Evolutionary conservation across 2,113 vertebrate genomes (phyloP).

Genomic region (Mungos mungo): DNA sequence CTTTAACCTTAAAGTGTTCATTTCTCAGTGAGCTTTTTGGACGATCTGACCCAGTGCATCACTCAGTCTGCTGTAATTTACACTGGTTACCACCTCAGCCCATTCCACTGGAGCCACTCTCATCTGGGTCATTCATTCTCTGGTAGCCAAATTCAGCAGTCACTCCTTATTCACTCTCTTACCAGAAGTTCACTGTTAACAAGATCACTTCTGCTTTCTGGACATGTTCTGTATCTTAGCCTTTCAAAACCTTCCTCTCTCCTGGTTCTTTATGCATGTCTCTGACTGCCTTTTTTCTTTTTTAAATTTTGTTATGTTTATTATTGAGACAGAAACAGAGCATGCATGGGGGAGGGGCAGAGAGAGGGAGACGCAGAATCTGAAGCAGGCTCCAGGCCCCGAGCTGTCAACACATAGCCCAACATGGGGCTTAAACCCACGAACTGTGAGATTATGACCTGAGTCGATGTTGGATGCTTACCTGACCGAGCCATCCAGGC

Average conservation of each 20-base stretch:
- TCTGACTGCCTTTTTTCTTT: background rate
- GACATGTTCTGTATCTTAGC: background rate
- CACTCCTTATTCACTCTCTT: background rate
- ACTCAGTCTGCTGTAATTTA: background rate
- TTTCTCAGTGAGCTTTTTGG: background rate
- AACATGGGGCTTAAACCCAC: no score
- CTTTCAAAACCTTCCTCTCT: background rate
- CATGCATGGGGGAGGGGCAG: no score
- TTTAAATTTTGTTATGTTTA: no score
- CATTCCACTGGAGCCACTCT: background rate
- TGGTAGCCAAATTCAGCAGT: background rate
- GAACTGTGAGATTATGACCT: no score
- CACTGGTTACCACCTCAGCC: no score
- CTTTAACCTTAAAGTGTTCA: background rate
- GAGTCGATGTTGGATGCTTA: no score
- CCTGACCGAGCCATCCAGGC: no score
- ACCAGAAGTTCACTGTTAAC: background rate
- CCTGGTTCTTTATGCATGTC: background rate
- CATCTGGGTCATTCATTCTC: background rate
- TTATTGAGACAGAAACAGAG: no score
- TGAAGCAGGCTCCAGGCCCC: no score
- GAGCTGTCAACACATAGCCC: no score
- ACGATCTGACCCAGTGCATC: background rate
- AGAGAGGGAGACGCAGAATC: no score
- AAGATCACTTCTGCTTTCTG: background rate